Evolutionary conservation across 2,888 invertebrate species (phyloP).

Genomic region (Agrotis clavis): DNA sequence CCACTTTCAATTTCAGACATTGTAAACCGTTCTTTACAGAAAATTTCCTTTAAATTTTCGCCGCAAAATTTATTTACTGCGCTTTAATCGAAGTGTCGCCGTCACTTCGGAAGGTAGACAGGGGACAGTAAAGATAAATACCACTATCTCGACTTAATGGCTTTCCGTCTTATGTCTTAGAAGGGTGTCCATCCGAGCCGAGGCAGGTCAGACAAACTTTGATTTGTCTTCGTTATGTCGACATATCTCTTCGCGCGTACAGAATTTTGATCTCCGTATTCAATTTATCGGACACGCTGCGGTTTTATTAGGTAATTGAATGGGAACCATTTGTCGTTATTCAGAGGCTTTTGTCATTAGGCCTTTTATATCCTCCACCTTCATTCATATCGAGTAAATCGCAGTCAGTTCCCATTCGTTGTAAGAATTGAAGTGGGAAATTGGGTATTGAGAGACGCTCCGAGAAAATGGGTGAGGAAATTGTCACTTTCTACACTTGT

Average conservation of each 20-base stretch:
- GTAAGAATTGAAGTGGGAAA: slow-evolving; percentile 37
- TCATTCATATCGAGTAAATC: slow-evolving; percentile 33
- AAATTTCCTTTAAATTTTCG: slow-evolving; percentile 34
- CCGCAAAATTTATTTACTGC: slow-evolving; percentile 62
- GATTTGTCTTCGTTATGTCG: slow-evolving; percentile 90
- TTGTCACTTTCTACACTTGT: slow-evolving; percentile 56
- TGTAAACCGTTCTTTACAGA: slow-evolving; percentile 28
- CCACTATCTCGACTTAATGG: slow-evolving; percentile 87
- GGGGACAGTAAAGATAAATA: slow-evolving; percentile 84
- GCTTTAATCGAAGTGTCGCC: slow-evolving; percentile 80
- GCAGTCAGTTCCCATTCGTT: slow-evolving; percentile 1
- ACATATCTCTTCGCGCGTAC: slow-evolving; percentile 77
- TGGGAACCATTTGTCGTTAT: slow-evolving; percentile 30
- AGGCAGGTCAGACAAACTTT: slow-evolving; percentile 82
- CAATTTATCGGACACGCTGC: slow-evolving; percentile 70
- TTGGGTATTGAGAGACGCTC: slow-evolving; percentile 34
- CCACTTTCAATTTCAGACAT: slow-evolving; percentile 46
- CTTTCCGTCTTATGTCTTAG: slow-evolving; percentile 82
- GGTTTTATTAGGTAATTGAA: slow-evolving; percentile 53
- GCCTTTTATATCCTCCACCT: slow-evolving; percentile 12
- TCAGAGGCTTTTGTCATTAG: slow-evolving; percentile 26
- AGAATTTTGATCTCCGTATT: slow-evolving; percentile 77
- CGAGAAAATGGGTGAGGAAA: slow-evolving; percentile 49
- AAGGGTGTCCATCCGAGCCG: slow-evolving; percentile 81
- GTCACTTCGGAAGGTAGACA: slow-evolving; percentile 74